These are phyloP conservation scores for Megalonaias nervosa DNA, from an alignment of 1,140 invertebrate genomes.

Conservation along the genomic window DNA sequence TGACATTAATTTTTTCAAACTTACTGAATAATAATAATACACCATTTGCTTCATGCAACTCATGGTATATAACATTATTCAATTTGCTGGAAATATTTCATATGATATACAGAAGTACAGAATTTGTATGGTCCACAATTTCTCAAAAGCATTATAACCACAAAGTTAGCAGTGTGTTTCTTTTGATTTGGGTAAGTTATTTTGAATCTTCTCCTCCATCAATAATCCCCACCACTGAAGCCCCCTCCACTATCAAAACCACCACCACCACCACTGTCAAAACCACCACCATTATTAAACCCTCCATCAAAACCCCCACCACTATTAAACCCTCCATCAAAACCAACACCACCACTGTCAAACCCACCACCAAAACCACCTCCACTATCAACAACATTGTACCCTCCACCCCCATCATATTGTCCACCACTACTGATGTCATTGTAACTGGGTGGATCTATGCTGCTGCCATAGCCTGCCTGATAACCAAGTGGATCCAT, in stretches of 20 bases:
- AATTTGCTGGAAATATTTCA: too few relatives aligned
- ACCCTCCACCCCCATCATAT: not conserved
- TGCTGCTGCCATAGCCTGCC: not conserved
- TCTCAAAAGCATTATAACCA: too few relatives aligned
- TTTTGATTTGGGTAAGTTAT: too few relatives aligned
- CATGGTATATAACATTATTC: too few relatives aligned
- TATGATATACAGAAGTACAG: too few relatives aligned
- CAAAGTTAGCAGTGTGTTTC: too few relatives aligned
- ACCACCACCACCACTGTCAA: constrained; percentile 10
- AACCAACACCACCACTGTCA: not conserved
- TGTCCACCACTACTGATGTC: constrained; percentile 11
- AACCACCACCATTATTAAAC: not conserved
- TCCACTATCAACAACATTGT: not conserved
- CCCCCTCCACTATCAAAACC: not conserved
- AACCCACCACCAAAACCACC: constrained; percentile 1
- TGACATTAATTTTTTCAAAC: too few relatives aligned
- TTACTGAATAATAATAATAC: too few relatives aligned
- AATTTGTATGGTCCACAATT: too few relatives aligned
- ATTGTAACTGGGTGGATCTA: not conserved
- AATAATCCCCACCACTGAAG: not conserved
- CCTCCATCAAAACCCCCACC: constrained; percentile 8
- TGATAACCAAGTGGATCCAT: not conserved
- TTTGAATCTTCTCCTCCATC: too few relatives aligned
- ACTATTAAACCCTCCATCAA: not conserved
- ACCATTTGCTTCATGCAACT: too few relatives aligned